phyloP scores from a whole-genome alignment of 2,113 vertebrate species.

The Psilopsiagon aurifrons region DNA sequence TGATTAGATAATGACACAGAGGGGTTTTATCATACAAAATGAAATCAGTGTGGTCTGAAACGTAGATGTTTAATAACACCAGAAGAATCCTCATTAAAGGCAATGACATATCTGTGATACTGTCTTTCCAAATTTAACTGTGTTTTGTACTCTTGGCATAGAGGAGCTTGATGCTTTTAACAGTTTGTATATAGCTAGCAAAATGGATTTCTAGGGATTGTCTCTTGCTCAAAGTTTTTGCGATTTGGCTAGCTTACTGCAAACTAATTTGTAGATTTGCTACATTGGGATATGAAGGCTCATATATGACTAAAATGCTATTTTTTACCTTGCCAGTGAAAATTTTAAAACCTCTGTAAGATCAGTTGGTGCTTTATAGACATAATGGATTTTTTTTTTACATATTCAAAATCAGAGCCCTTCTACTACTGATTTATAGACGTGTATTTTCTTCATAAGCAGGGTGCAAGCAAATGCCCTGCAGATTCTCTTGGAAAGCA shows the following conservation, averaged over 20 bases:
- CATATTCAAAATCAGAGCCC: neutral
- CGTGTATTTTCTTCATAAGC: neutral
- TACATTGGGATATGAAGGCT: neutral
- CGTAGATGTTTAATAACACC: slow-evolving; percentile 44
- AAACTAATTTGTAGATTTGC: slow-evolving; percentile 34
- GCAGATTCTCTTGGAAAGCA: neutral
- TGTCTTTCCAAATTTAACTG: slow-evolving; percentile 43
- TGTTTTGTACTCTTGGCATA: slow-evolving; percentile 53
- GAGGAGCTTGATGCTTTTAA: slow-evolving; percentile 48
- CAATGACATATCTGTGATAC: slow-evolving; percentile 6
- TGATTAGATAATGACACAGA: slow-evolving; percentile 21
- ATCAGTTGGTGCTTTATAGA: neutral
- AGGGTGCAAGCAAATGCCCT: slow-evolving; percentile 2
- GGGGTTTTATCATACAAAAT: slow-evolving; percentile 47
- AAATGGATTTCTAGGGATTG: slow-evolving; percentile 53
- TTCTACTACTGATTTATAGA: neutral
- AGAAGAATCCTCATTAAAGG: slow-evolving; percentile 44
- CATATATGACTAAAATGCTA: neutral
- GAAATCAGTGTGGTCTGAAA: slow-evolving; percentile 31
- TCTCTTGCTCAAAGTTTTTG: slow-evolving; percentile 52
- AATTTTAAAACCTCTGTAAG: neutral
- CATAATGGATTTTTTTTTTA: neutral
- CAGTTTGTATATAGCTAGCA: slow-evolving; percentile 32
- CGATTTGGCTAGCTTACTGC: slow-evolving; percentile 46
- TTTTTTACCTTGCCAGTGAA: slow-evolving; percentile 24